Evolutionary conservation across 1,140 invertebrate genomes (phyloP), one percentile per base, ranked within the genome.

Genomic region (Aphelenchoides fujianensis): DNA sequence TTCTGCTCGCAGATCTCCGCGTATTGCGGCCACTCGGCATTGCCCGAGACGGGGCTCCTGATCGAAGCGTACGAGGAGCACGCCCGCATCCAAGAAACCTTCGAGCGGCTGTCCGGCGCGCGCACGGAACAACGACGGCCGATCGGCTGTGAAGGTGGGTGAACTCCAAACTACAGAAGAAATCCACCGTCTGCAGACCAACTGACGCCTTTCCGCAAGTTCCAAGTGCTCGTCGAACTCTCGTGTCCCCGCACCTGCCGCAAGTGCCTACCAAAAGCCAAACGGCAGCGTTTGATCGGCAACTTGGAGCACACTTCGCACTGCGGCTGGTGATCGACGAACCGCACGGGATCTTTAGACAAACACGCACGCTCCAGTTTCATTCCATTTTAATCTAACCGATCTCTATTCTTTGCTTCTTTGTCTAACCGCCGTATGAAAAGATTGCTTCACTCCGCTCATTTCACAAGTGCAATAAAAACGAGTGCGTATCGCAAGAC

Each of bases 81-180:
- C 3, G 63, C 32, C 1, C 16, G 36, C 28, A 12, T 66, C n/a
- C 63, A 66, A 55, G 36, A 66, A 66, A 16, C 31, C 0, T 66
- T 66, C 3, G 63, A 66, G 31, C 28, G 31, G 27, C 31, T 66
- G 63, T 34, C 63, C 12, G 63, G 63, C n/a, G 63, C 63, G 2
- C 31, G 31, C 2, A 30, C 9, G 12, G 63, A 30, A 27, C 32
- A 16, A 1, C 1, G 31, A 35, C 16, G 19, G 31, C 63, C 63
- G 30, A 31, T 66, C 30, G 63, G 63, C 23, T 66, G 63, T 35
- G 63, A 66, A 37, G 31, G 63, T 66, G n/a, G n/a, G n/a, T n/a
- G n/a, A n/a, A n/a, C n/a, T n/a, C 9, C 9, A 59, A 19, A 59
- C 19, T 16, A 16, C 2, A 16, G 23, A 66, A 41, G 37, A 30